These are phyloP conservation scores for Chrysodeixis includens DNA, from an alignment of 2,888 invertebrate genomes.

Conservation along the genomic window DNA sequence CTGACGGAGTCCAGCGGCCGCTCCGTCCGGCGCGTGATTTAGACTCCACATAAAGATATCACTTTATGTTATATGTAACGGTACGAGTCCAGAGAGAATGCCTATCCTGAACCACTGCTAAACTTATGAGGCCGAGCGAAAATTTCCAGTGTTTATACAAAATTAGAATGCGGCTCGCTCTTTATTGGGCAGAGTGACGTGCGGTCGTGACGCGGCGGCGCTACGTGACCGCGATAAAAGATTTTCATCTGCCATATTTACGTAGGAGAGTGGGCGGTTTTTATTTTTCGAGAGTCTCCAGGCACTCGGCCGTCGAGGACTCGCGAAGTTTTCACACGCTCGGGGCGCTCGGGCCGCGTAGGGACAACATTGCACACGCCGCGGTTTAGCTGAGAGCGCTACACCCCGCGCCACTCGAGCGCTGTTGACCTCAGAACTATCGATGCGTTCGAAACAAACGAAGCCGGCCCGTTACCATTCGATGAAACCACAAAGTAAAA, in stretches of 20 bases:
- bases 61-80: conserved; percentile 74
- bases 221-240: conserved; percentile 89
- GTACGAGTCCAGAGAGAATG: conserved; percentile 72
- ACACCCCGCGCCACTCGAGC: conserved; percentile 61
- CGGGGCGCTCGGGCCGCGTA: conserved; percentile 66
- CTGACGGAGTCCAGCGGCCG: conserved; percentile 70
- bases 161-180: conserved; percentile 87
- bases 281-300: conserved; percentile 86
- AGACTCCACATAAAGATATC: conserved; percentile 81
- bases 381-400: conserved; percentile 53
- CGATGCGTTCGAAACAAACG: conserved; percentile 71
- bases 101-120: conserved; percentile 71
- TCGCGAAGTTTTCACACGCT: conserved; percentile 85
- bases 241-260: conserved; percentile 89
- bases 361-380: conserved; percentile 71
- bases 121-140: conserved; percentile 76
- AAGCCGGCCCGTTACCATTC: conserved; percentile 67
- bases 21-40: conserved; percentile 74
- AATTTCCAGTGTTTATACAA: conserved; percentile 84
- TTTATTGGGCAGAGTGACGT: conserved; percentile 87
- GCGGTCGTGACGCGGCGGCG: conserved; percentile 86
- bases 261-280: conserved; percentile 88
- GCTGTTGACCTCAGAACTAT: conserved; percentile 72
- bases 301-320: conserved; percentile 72
- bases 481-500: conserved; percentile 73